Evolutionary conservation across 2,113 vertebrate genomes (phyloP), one percentile per base, ranked within the genome.

Genomic region (Sceloporus undulatus): DNA sequence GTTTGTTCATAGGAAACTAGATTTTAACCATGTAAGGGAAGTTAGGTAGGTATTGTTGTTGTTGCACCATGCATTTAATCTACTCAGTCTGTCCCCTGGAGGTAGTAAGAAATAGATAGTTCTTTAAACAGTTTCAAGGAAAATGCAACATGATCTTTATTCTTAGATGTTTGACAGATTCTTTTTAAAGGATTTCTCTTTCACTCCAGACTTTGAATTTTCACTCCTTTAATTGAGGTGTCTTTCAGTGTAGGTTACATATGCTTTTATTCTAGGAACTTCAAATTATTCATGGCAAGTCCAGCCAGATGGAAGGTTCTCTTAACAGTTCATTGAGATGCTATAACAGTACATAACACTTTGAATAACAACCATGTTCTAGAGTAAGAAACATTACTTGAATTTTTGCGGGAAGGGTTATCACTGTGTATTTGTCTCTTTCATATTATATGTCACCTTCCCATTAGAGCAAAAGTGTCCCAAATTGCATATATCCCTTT

Each of bases 231-330:
- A 89, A 40, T 62, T 75, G 52, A 21, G 74, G 38, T 7, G 40
- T 0, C 0, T 0, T 40, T 65, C 14, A 40, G 3, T 87, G 19
- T 70, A 3, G 11, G 68, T 10, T 19, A 27, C 16, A 70, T 27
- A 52, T 0, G 0, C 2, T 83, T 86, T 19, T 16, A 3, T 71
- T 85, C 34, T 66, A 13, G 14, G 13, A 90, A 62, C 34, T 21
- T 6, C 3, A 59, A 75, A 59, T 82, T 7, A n/a, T 82, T 66
- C 73, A 11, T 11, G 29, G 11, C 7, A 62, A 38, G 3, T 29
- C 3, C 25, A 2, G 0, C 2, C 11, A 71, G 9, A 25, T 62
- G 0, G 54, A 91, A 42, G 2, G 19, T 92, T 85, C 29, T 86
- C n/a, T 16, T 23, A 13, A 10, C 48, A 9, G 23, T 16, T 25